A percentile compares a stretch with the other conserved stretches of the same genome.
Evolutionary conservation across 1,140 invertebrate genomes (phyloP).

Genomic region (Saccostrea cuccullata): DNA sequence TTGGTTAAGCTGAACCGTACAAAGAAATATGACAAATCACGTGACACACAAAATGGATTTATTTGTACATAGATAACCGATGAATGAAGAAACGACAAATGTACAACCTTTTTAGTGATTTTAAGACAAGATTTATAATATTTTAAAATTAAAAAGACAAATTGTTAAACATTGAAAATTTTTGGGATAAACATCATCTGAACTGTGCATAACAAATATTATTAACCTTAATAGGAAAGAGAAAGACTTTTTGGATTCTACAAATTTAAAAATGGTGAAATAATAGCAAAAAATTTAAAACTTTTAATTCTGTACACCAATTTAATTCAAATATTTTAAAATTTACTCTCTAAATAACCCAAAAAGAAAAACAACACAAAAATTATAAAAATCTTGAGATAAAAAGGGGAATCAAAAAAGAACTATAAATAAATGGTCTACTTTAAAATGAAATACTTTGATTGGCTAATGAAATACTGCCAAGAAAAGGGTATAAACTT

Average conservation of each 20-base stretch:
- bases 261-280: background rate
- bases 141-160: background rate
- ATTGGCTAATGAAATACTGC: conserved; percentile 27
- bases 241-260: background rate
- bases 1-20: conserved; percentile 35
- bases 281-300: background rate
- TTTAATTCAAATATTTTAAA: background rate
- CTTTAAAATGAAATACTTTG: background rate
- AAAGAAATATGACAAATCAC: conserved; percentile 13
- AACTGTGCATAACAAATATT: background rate
- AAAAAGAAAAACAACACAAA: background rate
- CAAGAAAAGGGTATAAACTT: conserved; percentile 14
- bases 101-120: conserved; percentile 11
- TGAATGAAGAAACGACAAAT: background rate
- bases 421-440: background rate
- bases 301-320: background rate
- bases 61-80: background rate
- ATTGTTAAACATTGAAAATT: background rate
- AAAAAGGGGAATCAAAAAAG: no score
- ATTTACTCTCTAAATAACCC: background rate
- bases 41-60: conserved; percentile 9
- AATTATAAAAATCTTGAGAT: background rate
- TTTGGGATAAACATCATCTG: background rate
- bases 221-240: background rate
- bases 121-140: background rate